These are phyloP conservation scores for Pelvicachromis taeniatus DNA, from an alignment of 2,113 vertebrate genomes.

Conservation along the genomic window DNA sequence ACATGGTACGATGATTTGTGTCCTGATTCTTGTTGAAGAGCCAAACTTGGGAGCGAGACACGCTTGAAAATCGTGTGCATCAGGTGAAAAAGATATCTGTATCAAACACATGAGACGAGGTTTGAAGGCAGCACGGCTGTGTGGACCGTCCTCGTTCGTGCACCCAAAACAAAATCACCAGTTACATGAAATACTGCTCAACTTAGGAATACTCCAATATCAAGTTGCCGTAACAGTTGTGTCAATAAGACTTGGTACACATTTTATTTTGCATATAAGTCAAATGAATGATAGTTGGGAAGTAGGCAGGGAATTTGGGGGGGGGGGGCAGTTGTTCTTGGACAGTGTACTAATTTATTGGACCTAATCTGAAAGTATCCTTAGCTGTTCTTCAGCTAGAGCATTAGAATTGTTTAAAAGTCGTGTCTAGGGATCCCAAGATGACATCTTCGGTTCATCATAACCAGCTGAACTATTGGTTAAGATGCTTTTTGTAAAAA, in stretches of 20 bases:
- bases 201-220: not conserved
- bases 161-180: not conserved
- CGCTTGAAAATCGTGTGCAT: not conserved
- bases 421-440: constrained; percentile 29
- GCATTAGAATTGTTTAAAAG: constrained; percentile 17
- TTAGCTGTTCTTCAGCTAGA: not conserved
- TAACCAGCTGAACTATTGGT: constrained; percentile 20
- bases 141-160: not conserved
- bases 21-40: not conserved
- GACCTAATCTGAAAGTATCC: not conserved
- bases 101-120: not conserved
- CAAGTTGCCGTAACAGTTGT: not conserved
- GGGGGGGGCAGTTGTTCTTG: not conserved
- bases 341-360: not conserved
- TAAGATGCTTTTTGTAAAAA: constrained; percentile 21
- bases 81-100: not conserved
- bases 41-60: not conserved
- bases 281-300: not conserved
- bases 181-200: not conserved
- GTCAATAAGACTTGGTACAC: not conserved
- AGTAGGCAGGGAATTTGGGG: not conserved
- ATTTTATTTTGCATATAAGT: not conserved
- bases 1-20: not conserved
- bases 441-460: constrained; percentile 22
- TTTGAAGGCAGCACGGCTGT: not conserved